Conservation (phyloP, 2,888 invertebrate genomes). For the Pandemis corylana region DNA sequence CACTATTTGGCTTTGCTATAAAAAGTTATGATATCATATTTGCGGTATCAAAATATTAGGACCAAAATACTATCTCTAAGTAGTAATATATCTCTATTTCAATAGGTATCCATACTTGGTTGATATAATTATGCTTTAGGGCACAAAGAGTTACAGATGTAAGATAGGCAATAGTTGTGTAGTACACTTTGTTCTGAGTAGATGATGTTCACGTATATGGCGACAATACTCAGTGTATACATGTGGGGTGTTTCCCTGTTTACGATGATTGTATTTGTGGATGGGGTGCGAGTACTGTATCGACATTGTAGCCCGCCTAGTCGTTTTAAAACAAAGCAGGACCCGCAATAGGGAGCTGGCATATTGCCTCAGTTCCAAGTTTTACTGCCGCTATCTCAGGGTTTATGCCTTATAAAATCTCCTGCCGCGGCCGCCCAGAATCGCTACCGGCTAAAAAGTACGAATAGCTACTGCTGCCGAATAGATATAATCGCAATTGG, state of each 20-base stretch:
- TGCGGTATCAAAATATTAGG: slow-evolving; percentile 74
- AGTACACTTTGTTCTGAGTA: slow-evolving; percentile 9
- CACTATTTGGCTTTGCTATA: slow-evolving; percentile 79
- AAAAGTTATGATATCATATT: slow-evolving; percentile 79
- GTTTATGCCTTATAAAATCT: slow-evolving; percentile 80
- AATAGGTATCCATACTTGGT: slow-evolving; percentile 24
- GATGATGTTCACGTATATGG: slow-evolving; percentile 25
- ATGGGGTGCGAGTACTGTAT: slow-evolving; percentile 44
- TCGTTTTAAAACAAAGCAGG: slow-evolving; percentile 75
- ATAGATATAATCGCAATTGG: slow-evolving; percentile 70
- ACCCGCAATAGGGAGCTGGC: slow-evolving; percentile 73
- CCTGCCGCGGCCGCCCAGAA: slow-evolving; percentile 65
- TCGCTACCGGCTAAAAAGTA: slow-evolving; percentile 66
- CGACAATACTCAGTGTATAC: slow-evolving; percentile 24
- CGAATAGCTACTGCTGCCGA: slow-evolving; percentile 51
- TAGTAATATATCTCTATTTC: slow-evolving; percentile 46
- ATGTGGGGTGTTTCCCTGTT: slow-evolving; percentile 34
- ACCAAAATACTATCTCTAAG: slow-evolving; percentile 62
- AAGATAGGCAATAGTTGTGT: background rate
- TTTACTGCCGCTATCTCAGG: slow-evolving; percentile 77
- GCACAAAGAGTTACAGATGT: background rate
- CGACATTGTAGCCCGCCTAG: slow-evolving; percentile 65
- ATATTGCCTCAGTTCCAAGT: slow-evolving; percentile 76
- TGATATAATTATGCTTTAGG: slow-evolving; percentile 7
- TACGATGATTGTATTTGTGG: slow-evolving; percentile 43